These are phyloP conservation scores for Gnatocerus cornutus DNA, from an alignment of 2,888 invertebrate genomes.

Conservation along the genomic window DNA sequence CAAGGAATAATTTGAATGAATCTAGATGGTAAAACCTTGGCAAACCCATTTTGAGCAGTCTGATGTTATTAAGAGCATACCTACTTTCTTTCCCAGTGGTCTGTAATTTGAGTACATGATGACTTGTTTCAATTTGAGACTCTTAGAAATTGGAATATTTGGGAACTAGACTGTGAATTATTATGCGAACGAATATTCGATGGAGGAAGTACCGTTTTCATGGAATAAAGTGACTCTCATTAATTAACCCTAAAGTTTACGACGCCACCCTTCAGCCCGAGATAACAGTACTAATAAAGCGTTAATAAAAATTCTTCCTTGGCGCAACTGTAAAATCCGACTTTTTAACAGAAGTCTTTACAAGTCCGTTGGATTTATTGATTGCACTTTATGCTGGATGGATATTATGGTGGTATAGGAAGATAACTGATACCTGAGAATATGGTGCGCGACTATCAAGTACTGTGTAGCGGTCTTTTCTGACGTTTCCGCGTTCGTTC, in stretches of 20 bases:
- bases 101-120: slow-evolving; percentile 26
- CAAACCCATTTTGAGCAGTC: slow-evolving; percentile 41
- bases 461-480: slow-evolving; percentile 55
- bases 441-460: slow-evolving; percentile 51
- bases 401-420: slow-evolving; percentile 45
- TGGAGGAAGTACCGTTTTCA: no score
- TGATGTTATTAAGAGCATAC: slow-evolving; percentile 44
- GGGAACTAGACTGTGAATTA: slow-evolving; percentile 38
- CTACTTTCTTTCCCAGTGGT: slow-evolving; percentile 40
- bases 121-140: slow-evolving; percentile 33
- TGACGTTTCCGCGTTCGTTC: slow-evolving; percentile 58
- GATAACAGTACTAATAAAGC: slow-evolving; percentile 11
- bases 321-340: slow-evolving; percentile 21
- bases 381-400: slow-evolving; percentile 42
- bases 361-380: slow-evolving; percentile 30
- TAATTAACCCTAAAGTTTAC: slow-evolving; percentile 2
- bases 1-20: slow-evolving; percentile 34
- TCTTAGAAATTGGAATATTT: slow-evolving; percentile 29
- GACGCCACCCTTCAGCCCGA: slow-evolving; percentile 4
- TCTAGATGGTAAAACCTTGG: slow-evolving; percentile 41
- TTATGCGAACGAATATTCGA: slow-evolving; percentile 19
- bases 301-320: slow-evolving; percentile 18
- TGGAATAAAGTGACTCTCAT: not conserved
- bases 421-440: slow-evolving; percentile 51
- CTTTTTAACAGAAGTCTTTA: slow-evolving; percentile 15